Percentiles rank a stretch among this genome's conserved stretches.
phyloP scores from a whole-genome alignment of 2,797 vertebrate species.

The Euthynnus affinis region DNA sequence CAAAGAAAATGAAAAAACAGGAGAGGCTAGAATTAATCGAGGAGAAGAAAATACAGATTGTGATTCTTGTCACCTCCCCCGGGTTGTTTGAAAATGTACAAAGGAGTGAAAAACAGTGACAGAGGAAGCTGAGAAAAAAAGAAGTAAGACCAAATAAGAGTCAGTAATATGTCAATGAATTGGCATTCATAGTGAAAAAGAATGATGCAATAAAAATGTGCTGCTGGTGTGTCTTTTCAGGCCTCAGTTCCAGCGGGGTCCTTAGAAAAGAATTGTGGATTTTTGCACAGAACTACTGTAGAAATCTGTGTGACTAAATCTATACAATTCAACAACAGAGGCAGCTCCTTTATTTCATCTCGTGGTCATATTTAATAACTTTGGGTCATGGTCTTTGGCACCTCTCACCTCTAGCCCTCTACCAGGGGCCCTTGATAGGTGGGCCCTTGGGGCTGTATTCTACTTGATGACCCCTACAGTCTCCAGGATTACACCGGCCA shows the following conservation, averaged over 20 bases:
- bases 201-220: conserved; percentile 54
- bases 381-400: conserved; percentile 58
- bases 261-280: conserved; percentile 20
- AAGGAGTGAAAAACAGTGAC: conserved; percentile 32
- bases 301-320: conserved; percentile 36
- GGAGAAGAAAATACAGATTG: conserved; percentile 38
- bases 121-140: conserved; percentile 5
- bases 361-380: conserved; percentile 49
- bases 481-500: conserved; percentile 93
- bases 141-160: conserved; percentile 37
- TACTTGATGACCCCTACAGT: conserved; percentile 91
- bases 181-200: conserved; percentile 30
- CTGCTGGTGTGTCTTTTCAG: conserved; percentile 45
- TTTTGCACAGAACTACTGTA: conserved; percentile 41
- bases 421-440: conserved; percentile 90
- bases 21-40: conserved; percentile 43
- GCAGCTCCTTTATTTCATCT: conserved; percentile 52
- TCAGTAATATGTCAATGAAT: conserved; percentile 37
- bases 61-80: conserved; percentile 43
- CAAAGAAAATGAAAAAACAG: conserved; percentile 23
- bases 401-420: conserved; percentile 51
- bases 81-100: conserved; percentile 52
- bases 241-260: conserved; percentile 60
- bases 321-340: conserved; percentile 45
- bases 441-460: conserved; percentile 93